phyloP scores from a whole-genome alignment of 2,797 vertebrate genomes.

The Phrynocephalus forsythii region DNA sequence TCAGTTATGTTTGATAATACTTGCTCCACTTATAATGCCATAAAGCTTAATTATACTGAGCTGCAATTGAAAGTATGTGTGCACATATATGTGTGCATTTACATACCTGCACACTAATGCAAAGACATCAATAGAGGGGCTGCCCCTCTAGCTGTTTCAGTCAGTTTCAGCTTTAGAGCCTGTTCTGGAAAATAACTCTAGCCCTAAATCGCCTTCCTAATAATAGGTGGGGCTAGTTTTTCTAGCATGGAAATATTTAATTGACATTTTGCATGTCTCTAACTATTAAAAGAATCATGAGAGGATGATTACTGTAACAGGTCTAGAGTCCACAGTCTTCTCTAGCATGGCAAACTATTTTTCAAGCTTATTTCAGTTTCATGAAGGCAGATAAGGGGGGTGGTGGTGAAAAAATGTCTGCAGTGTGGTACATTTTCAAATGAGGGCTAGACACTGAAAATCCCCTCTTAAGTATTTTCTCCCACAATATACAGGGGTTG shows the following conservation, averaged over 20 bases:
- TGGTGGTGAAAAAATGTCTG: too few species aligned
- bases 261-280: not conserved
- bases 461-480: not conserved
- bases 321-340: not conserved
- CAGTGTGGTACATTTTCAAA: not conserved
- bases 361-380: not conserved
- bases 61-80: not conserved
- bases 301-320: not conserved
- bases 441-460: not conserved
- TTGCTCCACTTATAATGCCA: not conserved
- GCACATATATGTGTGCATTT: not conserved
- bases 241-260: conserved; percentile 14
- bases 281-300: too few species aligned
- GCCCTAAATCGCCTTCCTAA: not conserved
- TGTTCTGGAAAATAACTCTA: conserved; percentile 1
- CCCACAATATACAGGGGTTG: not conserved
- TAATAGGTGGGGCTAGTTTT: not conserved
- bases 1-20: not conserved
- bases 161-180: not conserved
- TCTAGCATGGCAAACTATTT: not conserved
- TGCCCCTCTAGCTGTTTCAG: not conserved
- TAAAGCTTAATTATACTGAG: not conserved
- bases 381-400: not conserved
- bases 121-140: not conserved
- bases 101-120: not conserved